phyloP scores from a whole-genome alignment of 2,113 vertebrate species.

The Trochalopteron elliotii region DNA sequence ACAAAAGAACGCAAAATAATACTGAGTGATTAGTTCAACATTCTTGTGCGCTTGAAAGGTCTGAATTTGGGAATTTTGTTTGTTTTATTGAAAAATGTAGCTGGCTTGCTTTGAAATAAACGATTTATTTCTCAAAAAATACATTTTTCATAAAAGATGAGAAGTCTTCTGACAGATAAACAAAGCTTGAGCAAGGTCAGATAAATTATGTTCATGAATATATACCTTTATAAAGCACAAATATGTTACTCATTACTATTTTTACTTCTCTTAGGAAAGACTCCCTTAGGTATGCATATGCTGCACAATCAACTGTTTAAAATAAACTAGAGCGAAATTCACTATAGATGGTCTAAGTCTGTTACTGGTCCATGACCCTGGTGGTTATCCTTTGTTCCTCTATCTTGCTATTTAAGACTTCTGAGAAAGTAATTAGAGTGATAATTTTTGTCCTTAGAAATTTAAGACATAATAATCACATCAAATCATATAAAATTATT shows the following conservation, averaged over 20 bases:
- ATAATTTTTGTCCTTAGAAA: slow-evolving; percentile 57
- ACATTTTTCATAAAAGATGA: not conserved
- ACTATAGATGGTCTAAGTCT: not conserved
- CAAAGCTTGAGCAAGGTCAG: not conserved
- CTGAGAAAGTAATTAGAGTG: slow-evolving; percentile 59
- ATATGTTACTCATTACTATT: not conserved
- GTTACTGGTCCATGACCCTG: not conserved
- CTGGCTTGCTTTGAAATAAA: not conserved
- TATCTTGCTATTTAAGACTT: slow-evolving; percentile 33
- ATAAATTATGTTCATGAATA: not conserved
- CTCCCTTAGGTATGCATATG: not conserved
- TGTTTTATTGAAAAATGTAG: not conserved
- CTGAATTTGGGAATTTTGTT: not conserved
- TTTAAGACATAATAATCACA: slow-evolving; percentile 60
- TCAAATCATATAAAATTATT: slow-evolving; percentile 57
- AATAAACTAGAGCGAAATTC: not conserved
- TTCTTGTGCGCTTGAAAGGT: not conserved
- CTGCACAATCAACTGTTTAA: not conserved
- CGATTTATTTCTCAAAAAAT: not conserved
- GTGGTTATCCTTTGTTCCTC: slow-evolving; percentile 2
- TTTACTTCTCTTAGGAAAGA: not conserved
- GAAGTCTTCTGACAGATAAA: not conserved
- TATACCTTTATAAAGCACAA: not conserved
- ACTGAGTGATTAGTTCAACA: not conserved
- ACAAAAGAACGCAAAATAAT: not conserved